Percentiles rank a stretch among this genome's conserved stretches.
Evolutionary conservation across 2,113 vertebrate genomes (phyloP).

Genomic region (Pandion haliaetus): DNA sequence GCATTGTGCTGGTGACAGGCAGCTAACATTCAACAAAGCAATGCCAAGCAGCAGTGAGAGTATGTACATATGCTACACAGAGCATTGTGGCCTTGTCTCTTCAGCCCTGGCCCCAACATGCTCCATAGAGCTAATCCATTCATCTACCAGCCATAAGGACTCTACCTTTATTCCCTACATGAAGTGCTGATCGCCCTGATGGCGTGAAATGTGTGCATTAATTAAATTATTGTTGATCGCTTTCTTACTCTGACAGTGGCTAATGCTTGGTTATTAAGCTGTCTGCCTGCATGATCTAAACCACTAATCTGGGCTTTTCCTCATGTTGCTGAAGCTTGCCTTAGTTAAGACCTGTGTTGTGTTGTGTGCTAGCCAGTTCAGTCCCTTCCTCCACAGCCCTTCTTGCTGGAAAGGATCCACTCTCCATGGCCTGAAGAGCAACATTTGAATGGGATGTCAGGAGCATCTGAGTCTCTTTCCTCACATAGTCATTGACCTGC

Average conservation of each 20-base stretch:
- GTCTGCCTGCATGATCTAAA: not conserved
- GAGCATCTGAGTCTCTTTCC: not conserved
- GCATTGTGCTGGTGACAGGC: constrained; percentile 8
- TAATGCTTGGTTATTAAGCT: not conserved
- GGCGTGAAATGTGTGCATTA: not conserved
- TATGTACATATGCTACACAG: rapidly evolving
- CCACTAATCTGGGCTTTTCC: not conserved
- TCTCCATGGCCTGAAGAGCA: not conserved
- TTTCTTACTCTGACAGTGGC: not conserved
- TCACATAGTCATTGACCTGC: not conserved
- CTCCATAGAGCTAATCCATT: not conserved
- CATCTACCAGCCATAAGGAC: not conserved
- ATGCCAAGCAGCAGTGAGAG: not conserved
- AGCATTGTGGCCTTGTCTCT: not conserved
- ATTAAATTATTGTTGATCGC: not conserved
- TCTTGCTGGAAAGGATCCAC: not conserved
- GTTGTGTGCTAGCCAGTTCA: not conserved
- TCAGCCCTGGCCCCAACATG: not conserved
- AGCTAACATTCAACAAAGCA: not conserved
- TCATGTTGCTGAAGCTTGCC: not conserved
- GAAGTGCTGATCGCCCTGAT: not conserved
- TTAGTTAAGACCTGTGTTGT: not conserved
- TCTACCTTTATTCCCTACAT: not conserved
- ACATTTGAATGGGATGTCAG: not conserved
- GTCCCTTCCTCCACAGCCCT: not conserved